Conservation (phyloP, 2,888 invertebrate species). For the Oligia latruncula region DNA sequence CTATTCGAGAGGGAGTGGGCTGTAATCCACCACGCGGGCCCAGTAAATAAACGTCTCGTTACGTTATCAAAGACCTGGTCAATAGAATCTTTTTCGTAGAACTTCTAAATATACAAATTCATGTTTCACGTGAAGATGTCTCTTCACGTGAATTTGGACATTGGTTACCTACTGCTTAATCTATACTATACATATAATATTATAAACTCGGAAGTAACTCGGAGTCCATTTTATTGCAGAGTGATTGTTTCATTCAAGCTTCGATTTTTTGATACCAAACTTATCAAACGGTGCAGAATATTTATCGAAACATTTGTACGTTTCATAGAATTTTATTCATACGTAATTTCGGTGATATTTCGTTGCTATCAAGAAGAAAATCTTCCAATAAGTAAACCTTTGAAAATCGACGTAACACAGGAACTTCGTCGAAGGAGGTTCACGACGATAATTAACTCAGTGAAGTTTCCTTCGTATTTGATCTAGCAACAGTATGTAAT, state of each 20-base stretch:
- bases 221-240: neutral
- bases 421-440: constrained; percentile 17
- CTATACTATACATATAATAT: too few relatives aligned
- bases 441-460: constrained; percentile 53
- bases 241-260: neutral
- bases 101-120: too few relatives aligned
- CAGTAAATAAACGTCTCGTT: neutral
- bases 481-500: constrained; percentile 65
- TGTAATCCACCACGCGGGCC: too few relatives aligned
- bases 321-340: neutral
- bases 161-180: neutral
- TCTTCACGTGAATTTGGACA: neutral
- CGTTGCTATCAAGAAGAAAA: neutral
- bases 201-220: neutral
- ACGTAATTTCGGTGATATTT: too few relatives aligned
- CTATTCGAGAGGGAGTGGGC: too few relatives aligned
- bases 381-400: neutral
- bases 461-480: constrained; percentile 58
- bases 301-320: neutral
- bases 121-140: too few relatives aligned
- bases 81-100: neutral
- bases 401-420: constrained; percentile 8
- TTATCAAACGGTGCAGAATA: neutral
- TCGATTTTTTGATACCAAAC: neutral
- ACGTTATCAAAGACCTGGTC: neutral